Evolutionary conservation across 2,888 invertebrate species (phyloP).

Genomic region (Norana najaformis): DNA sequence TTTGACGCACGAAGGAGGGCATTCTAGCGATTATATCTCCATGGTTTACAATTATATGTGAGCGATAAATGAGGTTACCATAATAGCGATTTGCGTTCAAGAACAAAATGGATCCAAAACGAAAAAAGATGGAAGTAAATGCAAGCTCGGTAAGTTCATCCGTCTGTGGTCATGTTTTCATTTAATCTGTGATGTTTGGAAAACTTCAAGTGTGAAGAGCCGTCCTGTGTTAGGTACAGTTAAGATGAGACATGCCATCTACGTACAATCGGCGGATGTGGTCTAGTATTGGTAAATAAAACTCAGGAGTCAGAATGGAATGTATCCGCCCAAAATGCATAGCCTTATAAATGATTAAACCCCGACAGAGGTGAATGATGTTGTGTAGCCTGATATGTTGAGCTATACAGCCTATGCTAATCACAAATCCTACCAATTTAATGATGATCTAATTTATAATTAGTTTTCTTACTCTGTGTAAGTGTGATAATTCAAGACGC

Average conservation of each 20-base stretch:
- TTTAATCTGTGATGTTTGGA: background rate
- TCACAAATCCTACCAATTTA: too few relatives aligned
- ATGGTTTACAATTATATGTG: background rate
- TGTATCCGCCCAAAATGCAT: background rate
- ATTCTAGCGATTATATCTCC: background rate
- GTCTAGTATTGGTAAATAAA: background rate
- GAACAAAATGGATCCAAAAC: background rate
- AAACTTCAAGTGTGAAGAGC: too few relatives aligned
- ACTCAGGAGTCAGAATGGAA: background rate
- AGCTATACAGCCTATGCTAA: background rate
- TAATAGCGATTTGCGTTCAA: background rate
- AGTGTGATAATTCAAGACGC: too few relatives aligned
- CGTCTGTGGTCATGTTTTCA: background rate
- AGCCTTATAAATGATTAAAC: background rate
- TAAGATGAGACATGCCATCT: background rate
- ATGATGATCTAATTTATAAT: too few relatives aligned
- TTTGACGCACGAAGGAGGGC: too few relatives aligned
- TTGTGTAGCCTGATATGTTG: background rate
- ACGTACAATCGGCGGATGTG: background rate
- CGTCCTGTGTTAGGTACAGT: background rate
- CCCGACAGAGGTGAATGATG: background rate
- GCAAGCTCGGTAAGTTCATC: conserved; percentile 14
- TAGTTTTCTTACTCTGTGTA: too few relatives aligned
- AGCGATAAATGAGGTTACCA: conserved; percentile 9
- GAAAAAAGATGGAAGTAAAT: conserved; percentile 22